These are phyloP conservation scores for Furcula furcula DNA, from an alignment of 2,888 invertebrate species.

Conservation along the genomic window DNA sequence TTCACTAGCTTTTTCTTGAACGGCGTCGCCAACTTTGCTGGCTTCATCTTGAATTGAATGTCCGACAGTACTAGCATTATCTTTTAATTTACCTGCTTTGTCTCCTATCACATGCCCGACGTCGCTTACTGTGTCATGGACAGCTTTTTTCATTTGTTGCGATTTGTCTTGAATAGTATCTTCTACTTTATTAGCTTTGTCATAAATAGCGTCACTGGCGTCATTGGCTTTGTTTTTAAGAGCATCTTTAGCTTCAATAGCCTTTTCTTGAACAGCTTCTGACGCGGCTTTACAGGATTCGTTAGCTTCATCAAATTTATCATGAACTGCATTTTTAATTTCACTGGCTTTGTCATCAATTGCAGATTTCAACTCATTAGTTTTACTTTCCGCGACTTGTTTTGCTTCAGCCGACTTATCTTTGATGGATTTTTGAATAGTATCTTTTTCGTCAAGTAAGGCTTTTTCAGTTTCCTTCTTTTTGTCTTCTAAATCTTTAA, in stretches of 20 bases:
- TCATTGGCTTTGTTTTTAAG: slow-evolving; percentile 30
- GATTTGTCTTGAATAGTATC: slow-evolving; percentile 35
- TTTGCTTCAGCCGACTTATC: slow-evolving; percentile 38
- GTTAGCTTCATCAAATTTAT: slow-evolving; percentile 23
- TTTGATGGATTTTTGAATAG: slow-evolving; percentile 39
- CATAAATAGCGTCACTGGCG: slow-evolving; percentile 30
- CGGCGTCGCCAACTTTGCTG: slow-evolving; percentile 26
- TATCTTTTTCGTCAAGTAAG: slow-evolving; percentile 36
- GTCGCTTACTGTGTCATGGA: slow-evolving; percentile 39
- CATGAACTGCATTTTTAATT: slow-evolving; percentile 32
- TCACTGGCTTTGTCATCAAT: slow-evolving; percentile 42
- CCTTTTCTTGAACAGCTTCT: slow-evolving; percentile 26
- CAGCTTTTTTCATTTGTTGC: slow-evolving; percentile 29
- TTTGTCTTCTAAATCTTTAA: slow-evolving; percentile 39
- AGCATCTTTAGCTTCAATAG: slow-evolving; percentile 24
- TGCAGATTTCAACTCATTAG: slow-evolving; percentile 35
- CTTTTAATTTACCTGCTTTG: slow-evolving; percentile 35
- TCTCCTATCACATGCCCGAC: slow-evolving; percentile 35
- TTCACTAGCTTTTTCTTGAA: slow-evolving; percentile 28
- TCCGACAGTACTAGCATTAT: slow-evolving; percentile 28
- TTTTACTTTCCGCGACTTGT: slow-evolving; percentile 31
- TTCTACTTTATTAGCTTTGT: slow-evolving; percentile 32
- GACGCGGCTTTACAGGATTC: slow-evolving; percentile 26
- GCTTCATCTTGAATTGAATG: slow-evolving; percentile 28
- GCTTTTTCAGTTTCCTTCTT: slow-evolving; percentile 43